Evolutionary conservation across 2,113 vertebrate genomes (phyloP).

Genomic region (Antechinus flavipes): DNA sequence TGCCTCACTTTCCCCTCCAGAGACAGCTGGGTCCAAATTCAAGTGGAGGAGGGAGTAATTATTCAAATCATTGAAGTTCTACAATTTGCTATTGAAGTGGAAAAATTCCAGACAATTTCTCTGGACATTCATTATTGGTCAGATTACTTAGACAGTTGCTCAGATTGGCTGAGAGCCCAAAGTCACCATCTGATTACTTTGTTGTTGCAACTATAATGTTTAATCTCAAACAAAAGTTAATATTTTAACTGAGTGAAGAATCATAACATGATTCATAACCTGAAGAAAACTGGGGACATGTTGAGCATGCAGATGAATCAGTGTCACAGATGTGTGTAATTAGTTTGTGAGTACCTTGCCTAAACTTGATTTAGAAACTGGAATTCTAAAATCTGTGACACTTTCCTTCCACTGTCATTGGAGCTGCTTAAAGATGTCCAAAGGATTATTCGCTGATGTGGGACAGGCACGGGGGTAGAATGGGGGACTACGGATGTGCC

Average conservation of each 20-base stretch:
- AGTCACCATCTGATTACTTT: not conserved
- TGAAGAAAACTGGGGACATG: conserved; percentile 21
- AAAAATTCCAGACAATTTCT: not conserved
- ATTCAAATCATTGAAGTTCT: not conserved
- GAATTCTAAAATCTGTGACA: conserved; percentile 49
- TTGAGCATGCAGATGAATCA: conserved; percentile 12
- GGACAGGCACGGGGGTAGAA: no score
- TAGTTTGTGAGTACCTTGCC: not conserved
- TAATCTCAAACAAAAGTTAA: conserved; percentile 52
- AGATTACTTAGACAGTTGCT: not conserved
- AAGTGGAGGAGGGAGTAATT: not conserved
- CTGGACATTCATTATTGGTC: not conserved
- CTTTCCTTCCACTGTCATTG: not conserved
- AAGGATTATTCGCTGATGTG: not conserved
- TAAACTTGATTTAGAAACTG: conserved; percentile 22
- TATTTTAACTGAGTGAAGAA: conserved; percentile 44
- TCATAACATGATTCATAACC: conserved; percentile 25
- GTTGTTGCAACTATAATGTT: conserved; percentile 2
- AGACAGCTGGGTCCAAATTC: not conserved
- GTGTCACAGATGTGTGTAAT: conserved; percentile 26
- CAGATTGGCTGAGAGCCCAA: not conserved
- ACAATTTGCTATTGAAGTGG: not conserved
- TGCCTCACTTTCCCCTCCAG: no score
- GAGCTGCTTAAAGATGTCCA: not conserved
- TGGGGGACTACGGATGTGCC: not conserved